Percentiles rank a stretch among this genome's conserved stretches.
Evolutionary conservation across 2,797 vertebrate genomes (phyloP).

Genomic region (Bucorvus abyssinicus): DNA sequence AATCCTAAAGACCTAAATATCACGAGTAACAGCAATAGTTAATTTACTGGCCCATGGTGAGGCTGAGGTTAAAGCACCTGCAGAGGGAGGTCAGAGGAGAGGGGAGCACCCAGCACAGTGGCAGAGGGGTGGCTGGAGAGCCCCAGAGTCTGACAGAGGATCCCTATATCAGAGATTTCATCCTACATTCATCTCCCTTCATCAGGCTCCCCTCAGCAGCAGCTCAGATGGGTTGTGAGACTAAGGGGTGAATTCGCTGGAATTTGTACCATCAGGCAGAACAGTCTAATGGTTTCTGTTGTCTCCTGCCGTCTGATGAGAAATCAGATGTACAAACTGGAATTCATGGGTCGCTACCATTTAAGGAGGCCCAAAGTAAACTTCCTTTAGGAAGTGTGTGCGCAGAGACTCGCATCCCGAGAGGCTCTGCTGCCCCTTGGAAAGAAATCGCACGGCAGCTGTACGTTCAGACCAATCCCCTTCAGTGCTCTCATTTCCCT

Average conservation of each 20-base stretch:
- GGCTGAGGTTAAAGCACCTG: background rate
- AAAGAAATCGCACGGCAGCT: background rate
- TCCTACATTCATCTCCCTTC: background rate
- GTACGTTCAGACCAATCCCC: background rate
- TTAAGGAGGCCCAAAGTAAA: slow-evolving; percentile 42
- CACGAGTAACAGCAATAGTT: background rate
- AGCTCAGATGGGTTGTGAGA: background rate
- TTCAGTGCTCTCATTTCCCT: background rate
- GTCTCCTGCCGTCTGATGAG: background rate
- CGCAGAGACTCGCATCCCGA: background rate
- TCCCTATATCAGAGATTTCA: background rate
- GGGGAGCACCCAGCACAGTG: background rate
- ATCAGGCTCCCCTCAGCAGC: background rate
- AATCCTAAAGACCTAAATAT: background rate
- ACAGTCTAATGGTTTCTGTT: background rate
- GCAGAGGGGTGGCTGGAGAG: background rate
- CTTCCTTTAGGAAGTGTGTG: slow-evolving; percentile 40
- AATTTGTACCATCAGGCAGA: background rate
- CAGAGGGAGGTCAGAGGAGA: background rate
- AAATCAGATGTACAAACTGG: background rate
- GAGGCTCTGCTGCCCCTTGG: background rate
- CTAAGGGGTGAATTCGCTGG: background rate
- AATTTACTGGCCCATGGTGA: background rate
- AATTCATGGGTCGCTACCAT: background rate
- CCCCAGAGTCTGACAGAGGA: background rate